Evolutionary conservation across 2,113 vertebrate genomes (phyloP).

Genomic region (Gasterosteus aculeatus): DNA sequence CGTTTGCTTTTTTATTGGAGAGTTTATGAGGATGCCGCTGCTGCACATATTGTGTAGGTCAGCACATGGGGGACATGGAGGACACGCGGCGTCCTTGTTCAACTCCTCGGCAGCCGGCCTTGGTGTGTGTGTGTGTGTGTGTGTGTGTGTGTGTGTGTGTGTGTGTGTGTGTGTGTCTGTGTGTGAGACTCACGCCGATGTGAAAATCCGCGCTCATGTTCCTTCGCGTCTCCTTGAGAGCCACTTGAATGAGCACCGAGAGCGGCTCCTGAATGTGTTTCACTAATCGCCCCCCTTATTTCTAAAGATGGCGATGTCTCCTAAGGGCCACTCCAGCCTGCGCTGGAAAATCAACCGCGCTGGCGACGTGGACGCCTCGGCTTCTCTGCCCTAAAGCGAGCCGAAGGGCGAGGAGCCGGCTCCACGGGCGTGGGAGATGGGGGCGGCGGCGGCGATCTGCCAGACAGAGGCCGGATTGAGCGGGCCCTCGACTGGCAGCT

Average conservation of each 20-base stretch:
- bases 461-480: slow-evolving; percentile 76
- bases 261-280: not conserved
- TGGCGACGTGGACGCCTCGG: not conserved
- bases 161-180: too few species aligned
- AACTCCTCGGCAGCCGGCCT: not conserved
- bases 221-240: slow-evolving; percentile 7
- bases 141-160: not conserved
- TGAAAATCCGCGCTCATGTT: slow-evolving; percentile 8
- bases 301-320: slow-evolving; percentile 14
- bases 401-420: slow-evolving; percentile 7
- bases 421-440: slow-evolving; percentile 34
- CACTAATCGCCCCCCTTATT: slow-evolving; percentile 19
- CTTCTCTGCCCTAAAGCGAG: not conserved
- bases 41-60: slow-evolving; percentile 15
- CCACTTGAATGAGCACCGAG: slow-evolving; percentile 23
- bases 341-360: slow-evolving; percentile 5
- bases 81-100: slow-evolving; percentile 1
- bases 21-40: slow-evolving; percentile 20
- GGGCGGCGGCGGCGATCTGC: not conserved
- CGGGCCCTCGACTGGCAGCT: slow-evolving; percentile 66
- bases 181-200: too few species aligned
- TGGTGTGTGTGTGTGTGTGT: slow-evolving; percentile 8
- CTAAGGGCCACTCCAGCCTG: slow-evolving; percentile 12
- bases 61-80: slow-evolving; percentile 5
- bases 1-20: not conserved